phyloP scores from a whole-genome alignment of 2,797 vertebrate species.

The Poecile montanus region DNA sequence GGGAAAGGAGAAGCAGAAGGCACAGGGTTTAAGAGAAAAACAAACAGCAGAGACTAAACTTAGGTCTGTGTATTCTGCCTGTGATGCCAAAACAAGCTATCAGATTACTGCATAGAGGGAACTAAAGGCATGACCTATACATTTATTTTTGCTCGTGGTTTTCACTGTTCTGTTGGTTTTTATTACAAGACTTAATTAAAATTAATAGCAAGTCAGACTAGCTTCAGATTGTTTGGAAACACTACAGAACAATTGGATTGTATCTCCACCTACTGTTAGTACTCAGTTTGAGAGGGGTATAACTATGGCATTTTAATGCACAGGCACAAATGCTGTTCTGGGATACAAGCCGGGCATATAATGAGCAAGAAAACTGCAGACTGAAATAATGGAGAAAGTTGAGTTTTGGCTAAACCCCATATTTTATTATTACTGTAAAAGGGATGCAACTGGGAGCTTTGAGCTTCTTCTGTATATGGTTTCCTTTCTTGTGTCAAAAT shows the following conservation, averaged over 20 bases:
- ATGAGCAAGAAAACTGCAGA: not conserved
- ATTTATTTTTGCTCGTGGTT: constrained; percentile 29
- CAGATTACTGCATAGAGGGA: constrained; percentile 11
- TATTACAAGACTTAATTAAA: constrained; percentile 63
- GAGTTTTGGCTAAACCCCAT: not conserved
- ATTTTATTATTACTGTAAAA: not conserved
- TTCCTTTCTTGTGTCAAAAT: constrained; percentile 21
- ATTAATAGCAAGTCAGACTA: constrained; percentile 38
- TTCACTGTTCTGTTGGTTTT: constrained; percentile 43
- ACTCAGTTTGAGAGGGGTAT: constrained; percentile 2
- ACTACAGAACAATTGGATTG: constrained; percentile 45
- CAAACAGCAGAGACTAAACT: not conserved
- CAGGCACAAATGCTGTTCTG: not conserved
- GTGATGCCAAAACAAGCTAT: constrained; percentile 36
- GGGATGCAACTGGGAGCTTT: not conserved
- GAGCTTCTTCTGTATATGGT: not conserved
- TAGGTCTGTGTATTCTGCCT: not conserved
- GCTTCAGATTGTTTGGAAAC: constrained; percentile 43
- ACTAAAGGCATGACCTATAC: constrained; percentile 13
- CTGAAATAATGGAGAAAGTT: not conserved
- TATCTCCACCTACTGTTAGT: constrained; percentile 70
- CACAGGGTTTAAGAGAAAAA: not conserved
- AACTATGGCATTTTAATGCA: not conserved
- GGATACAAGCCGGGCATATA: not conserved
- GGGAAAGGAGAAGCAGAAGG: not conserved